Evolutionary conservation across 2,888 invertebrate species (phyloP), one percentile per base, ranked within the genome.

Genomic region (Coelopa pilipes): DNA sequence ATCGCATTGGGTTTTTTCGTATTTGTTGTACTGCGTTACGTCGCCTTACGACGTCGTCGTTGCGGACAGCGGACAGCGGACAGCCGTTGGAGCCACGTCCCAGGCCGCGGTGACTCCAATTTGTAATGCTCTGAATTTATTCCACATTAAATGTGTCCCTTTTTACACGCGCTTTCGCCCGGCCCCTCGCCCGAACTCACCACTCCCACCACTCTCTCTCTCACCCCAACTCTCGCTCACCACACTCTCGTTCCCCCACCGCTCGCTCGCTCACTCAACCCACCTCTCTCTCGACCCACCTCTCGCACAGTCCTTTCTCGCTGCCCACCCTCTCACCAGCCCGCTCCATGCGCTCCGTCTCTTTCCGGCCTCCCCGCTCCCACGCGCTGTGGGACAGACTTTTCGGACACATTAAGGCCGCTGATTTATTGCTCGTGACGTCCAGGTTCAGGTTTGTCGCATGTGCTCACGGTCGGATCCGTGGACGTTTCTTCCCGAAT

Each of bases 371-470:
- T n/a, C n/a, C n/a, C n/a, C n/a, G n/a, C n/a, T n/a, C n/a, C n/a
- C n/a, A n/a, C n/a, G n/a, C n/a, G n/a, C n/a, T n/a, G 34, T 2
- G 19, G 70, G 15, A 21, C 57, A 60, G 74, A 63, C 75, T 59
- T 74, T 71, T 46, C 53, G 73, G 63, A 75, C 72, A 76, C 76
- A 77, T 79, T 77, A 78, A 76, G 76, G 73, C 77, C 76, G 78
- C 80, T 83, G 83, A 83, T 83, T 83, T 83, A 83, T 83, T 81
- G 81, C 81, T 80, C 80, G 79, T 82, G 83, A 82, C 83, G 79
- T 82, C 80, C 45, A 45, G 65, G 53, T 71, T 65, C 55, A 45
- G 65, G 53, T 71, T 21, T 45, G 71, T 45, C 71, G 21, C 65
- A 63, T 71, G 65, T 71, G 55, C 53, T 65, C 71, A 55, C 21